These are phyloP conservation scores for Uloborus diversus DNA, from an alignment of 1,140 invertebrate genomes.

Conservation along the genomic window DNA sequence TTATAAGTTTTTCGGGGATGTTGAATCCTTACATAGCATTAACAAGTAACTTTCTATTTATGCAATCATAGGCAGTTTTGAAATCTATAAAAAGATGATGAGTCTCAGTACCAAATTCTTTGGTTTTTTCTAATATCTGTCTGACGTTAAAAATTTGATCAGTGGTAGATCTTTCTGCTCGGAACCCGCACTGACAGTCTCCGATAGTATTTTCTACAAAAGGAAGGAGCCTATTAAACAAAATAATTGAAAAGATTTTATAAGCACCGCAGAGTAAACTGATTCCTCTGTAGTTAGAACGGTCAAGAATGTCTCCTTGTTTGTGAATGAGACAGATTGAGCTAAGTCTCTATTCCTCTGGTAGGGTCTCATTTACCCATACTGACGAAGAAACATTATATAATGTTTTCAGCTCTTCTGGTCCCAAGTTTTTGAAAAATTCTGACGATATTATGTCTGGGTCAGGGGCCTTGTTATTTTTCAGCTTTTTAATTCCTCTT, in stretches of 20 bases:
- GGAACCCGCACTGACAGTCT: background rate
- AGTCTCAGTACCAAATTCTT: background rate
- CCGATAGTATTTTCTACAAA: background rate
- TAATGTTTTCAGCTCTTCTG: background rate
- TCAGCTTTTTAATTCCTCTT: background rate
- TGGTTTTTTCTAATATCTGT: background rate
- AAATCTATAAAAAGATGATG: background rate
- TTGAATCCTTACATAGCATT: background rate
- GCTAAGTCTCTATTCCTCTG: background rate
- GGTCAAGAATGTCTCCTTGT: background rate
- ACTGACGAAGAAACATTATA: background rate
- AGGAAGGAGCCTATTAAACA: background rate
- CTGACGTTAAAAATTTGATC: background rate
- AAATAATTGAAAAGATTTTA: background rate
- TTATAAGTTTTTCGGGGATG: background rate
- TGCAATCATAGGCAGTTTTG: background rate
- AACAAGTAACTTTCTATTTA: background rate
- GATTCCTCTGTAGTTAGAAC: slow-evolving; percentile 5
- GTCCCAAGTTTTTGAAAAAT: background rate
- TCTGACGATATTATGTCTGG: background rate
- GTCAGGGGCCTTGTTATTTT: background rate
- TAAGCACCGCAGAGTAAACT: background rate
- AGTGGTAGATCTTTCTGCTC: background rate
- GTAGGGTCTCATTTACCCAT: background rate
- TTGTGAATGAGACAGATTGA: background rate